Evolutionary conservation across 2,797 vertebrate species (phyloP).

Genomic region (Bradypodion pumilum): DNA sequence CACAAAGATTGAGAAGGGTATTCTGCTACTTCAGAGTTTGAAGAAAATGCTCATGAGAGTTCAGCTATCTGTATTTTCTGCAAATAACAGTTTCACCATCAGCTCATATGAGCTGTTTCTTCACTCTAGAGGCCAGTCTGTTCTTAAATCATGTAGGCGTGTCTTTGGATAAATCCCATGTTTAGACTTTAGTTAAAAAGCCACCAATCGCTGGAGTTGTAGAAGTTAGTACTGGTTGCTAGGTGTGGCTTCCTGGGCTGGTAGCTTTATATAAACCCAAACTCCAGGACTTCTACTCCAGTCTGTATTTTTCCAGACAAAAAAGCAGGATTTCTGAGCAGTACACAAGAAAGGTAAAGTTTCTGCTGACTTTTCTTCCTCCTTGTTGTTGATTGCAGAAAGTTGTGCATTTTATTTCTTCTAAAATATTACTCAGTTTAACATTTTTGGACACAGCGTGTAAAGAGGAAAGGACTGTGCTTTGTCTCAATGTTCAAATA

Average conservation of each 20-base stretch:
- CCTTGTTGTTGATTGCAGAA: constrained; percentile 22
- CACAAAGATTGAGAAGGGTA: too few relatives aligned
- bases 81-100: neutral
- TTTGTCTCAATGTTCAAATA: neutral
- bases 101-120: constrained; percentile 25
- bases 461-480: neutral
- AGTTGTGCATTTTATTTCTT: neutral
- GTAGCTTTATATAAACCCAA: constrained; percentile 65
- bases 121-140: constrained; percentile 49
- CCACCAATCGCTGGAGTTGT: constrained; percentile 51
- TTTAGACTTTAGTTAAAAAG: constrained; percentile 46
- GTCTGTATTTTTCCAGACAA: neutral
- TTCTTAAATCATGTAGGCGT: constrained; percentile 57
- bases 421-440: neutral
- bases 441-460: neutral
- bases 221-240: constrained; percentile 73
- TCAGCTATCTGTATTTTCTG: too few relatives aligned
- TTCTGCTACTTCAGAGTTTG: too few relatives aligned
- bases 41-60: too few relatives aligned
- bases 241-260: constrained; percentile 74
- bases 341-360: constrained; percentile 62
- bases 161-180: constrained; percentile 53
- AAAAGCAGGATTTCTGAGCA: constrained; percentile 4
- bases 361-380: constrained; percentile 17
- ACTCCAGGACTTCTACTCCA: constrained; percentile 11